Evolutionary conservation across 1,140 invertebrate genomes (phyloP), one percentile per base, ranked within the genome.

Genomic region (Homalodisca vitripennis): DNA sequence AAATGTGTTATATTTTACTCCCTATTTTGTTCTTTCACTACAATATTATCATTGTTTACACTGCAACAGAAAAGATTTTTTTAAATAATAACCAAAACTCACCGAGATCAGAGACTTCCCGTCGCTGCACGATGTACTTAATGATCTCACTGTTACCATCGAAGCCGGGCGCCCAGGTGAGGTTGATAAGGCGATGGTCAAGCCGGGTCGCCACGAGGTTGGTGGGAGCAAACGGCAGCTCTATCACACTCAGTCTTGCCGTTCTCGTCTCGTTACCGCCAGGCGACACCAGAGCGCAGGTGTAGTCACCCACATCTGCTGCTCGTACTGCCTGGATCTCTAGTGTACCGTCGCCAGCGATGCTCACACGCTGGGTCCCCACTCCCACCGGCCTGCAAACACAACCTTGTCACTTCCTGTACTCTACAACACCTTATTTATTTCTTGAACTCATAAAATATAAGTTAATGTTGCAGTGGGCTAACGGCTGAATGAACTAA

Each of bases 101-200:
- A 91, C 90, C 90, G 69, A 92, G 84, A 79, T 93, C 90, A 14
- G 90, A 91, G 29, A 96, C 91, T 75, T 94, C 91, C 72, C 94
- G 84, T 78, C 91, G 92, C 79, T 98, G 94, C 27, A 99, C 86
- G 71, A 97, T 94, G 79, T 92, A 98, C 77, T 97, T 95, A 68
- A 92, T 86, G 57, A 98, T 93, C 1, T 94, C 93, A 78, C 94
- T 97, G 78, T 99, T 98, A 47, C 98, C 98, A 82, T 99, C 93
- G 80, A 98, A 99, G 13, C 93, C 93, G 0, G 94, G 91, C 10
- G 91, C 91, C 97, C 97, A 99, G 14, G 88, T 90, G 0, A 99
- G 87, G 78, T 97, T 96, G 34, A 98, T 93, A 14, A 87, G 84
- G 57, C 88, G 79, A 77, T 34, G 69, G 30, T 83, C 81, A 3